Percentiles rank a stretch among this genome's conserved stretches.
phyloP scores from a whole-genome alignment of 2,797 vertebrate species.

The Rhinoraja longicauda region DNA sequence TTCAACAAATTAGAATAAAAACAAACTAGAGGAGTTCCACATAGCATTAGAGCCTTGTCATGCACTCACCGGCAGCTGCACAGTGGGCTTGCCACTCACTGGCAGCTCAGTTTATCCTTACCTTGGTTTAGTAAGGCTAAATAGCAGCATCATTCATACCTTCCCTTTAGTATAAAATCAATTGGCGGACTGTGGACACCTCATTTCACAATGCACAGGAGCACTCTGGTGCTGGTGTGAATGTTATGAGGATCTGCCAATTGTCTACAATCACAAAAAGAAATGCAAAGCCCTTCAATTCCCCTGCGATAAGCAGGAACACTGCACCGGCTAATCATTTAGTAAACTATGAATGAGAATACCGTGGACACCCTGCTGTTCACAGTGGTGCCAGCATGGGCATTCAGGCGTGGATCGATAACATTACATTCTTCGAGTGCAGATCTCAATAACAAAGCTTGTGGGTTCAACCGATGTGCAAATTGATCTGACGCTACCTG shows the following conservation, averaged over 20 bases:
- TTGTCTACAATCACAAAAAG: no score
- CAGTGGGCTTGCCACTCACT: background rate
- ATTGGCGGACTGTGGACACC: background rate
- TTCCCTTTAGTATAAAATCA: background rate
- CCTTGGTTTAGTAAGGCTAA: background rate
- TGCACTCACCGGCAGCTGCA: background rate
- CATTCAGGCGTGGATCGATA: background rate
- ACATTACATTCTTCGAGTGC: background rate
- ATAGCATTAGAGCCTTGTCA: background rate
- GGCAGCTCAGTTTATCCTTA: background rate
- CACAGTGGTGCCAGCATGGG: background rate
- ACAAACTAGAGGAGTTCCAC: no score
- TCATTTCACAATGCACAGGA: background rate
- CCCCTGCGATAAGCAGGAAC: no score
- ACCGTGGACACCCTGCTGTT: background rate
- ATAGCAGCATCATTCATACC: background rate
- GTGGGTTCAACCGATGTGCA: background rate
- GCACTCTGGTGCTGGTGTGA: no score
- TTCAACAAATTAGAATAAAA: no score
- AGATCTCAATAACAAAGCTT: background rate
- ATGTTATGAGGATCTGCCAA: background rate
- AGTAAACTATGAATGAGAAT: background rate
- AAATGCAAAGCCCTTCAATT: no score
- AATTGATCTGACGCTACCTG: background rate
- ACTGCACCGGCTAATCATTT: background rate